Evolutionary conservation across 2,113 vertebrate genomes (phyloP), one percentile per base, ranked within the genome.

Genomic region (Gracilinanus agilis): DNA sequence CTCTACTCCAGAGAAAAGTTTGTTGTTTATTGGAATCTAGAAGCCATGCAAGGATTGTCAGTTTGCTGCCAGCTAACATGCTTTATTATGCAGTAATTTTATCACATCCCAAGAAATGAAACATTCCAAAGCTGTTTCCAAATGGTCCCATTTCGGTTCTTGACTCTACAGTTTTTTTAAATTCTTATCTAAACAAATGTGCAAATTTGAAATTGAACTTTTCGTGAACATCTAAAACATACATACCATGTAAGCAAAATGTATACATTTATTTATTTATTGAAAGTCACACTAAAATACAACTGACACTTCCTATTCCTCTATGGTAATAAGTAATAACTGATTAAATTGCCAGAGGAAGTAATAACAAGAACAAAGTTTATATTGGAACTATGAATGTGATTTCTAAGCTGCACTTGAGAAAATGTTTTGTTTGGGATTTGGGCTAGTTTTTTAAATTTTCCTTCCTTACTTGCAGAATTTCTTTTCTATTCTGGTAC

Each of bases 91-190:
- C 90, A 54, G 54, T 92, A 92, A 91, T 88, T 21, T 49, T 44
- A 54, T 91, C 96, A 96, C 93, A 95, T 92, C 92, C 92, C 95
- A 95, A 95, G 94, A 91, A 94, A 95, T 92, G 54, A 54, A 95
- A 90, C 61, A 90, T 58, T 91, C 12, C 95, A 55, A 88, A 90
- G 67, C 9, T 58, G 58, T 88, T 96, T 97, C 93, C 97, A 96
- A 44, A 97, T n/a, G 56, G 67, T 53, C 95, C 93, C 25, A 97
- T 95, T 91, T 93, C 91, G 75, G 54, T 40, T 91, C 96, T 96
- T 92, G 92, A 95, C 54, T 34, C 0, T 0, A 93, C 53, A 92
- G 88, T 0, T 91, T 95, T 90, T 55, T 67, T 54, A 93, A 49
- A 54, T 0, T 11, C 53, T 25, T 10, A 53, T 55, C 94, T 91